These are phyloP conservation scores for Acheta domesticus DNA, from an alignment of 2,888 invertebrate species.

Conservation along the genomic window DNA sequence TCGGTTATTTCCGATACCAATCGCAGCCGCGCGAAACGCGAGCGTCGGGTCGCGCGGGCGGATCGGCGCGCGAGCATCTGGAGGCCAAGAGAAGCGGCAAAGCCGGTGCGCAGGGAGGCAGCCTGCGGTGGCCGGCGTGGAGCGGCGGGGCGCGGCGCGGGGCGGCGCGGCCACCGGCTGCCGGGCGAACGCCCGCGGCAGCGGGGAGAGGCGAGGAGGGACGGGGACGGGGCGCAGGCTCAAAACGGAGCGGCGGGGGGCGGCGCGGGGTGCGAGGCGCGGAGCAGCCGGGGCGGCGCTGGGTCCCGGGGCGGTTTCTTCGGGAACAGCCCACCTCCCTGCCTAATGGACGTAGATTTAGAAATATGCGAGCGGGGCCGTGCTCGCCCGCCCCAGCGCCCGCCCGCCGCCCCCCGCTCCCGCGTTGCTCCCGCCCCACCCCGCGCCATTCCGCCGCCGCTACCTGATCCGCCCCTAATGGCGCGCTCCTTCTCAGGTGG, in stretches of 20 bases:
- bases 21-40: background rate
- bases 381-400: background rate
- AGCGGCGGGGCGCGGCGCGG: background rate
- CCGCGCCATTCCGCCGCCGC: background rate
- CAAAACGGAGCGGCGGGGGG: background rate
- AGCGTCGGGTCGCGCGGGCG: background rate
- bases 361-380: background rate
- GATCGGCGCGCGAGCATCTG: background rate
- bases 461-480: slow-evolving; percentile 11
- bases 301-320: slow-evolving; percentile 3
- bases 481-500: slow-evolving; percentile 3
- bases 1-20: background rate
- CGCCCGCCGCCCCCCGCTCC: background rate
- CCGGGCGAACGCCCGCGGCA: background rate
- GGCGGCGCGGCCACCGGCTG: background rate
- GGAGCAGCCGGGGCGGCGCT: background rate
- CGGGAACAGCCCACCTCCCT: background rate
- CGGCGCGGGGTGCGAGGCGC: background rate
- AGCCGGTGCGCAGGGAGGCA: background rate
- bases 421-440: background rate
- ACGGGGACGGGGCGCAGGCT: background rate
- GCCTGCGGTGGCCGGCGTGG: background rate
- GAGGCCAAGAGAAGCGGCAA: background rate
- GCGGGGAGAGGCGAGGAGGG: background rate
- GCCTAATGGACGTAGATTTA: slow-evolving; percentile 2